phyloP scores from a whole-genome alignment of 2,888 invertebrate species.

The Polylopha cassiicola region DNA sequence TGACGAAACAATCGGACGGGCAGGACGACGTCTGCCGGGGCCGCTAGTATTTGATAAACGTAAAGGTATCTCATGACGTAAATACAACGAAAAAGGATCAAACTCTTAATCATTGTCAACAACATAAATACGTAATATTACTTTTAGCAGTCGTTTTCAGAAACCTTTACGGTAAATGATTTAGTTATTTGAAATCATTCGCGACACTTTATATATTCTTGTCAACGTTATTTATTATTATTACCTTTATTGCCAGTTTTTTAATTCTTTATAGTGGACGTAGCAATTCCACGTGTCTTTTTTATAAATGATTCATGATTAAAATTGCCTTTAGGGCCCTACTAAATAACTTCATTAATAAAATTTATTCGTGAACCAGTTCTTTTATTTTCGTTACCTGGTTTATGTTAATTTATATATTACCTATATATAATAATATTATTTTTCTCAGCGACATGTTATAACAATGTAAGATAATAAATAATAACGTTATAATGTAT shows the following conservation, averaged over 20 bases:
- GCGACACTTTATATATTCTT: neutral
- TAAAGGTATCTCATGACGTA: too few relatives aligned
- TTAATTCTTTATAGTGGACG: neutral
- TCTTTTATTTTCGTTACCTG: constrained; percentile 1
- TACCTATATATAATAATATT: too few relatives aligned
- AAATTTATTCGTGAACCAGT: neutral
- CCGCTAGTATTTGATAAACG: too few relatives aligned
- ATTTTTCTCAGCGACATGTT: too few relatives aligned
- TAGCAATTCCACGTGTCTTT: constrained; percentile 3
- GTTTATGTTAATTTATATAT: too few relatives aligned
- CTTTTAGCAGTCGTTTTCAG: neutral
- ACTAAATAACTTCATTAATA: constrained; percentile 2
- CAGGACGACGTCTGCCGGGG: too few relatives aligned
- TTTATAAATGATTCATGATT: constrained; percentile 5
- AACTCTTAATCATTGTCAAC: too few relatives aligned
- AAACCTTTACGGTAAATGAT: neutral
- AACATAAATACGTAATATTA: too few relatives aligned
- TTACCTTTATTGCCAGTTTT: neutral
- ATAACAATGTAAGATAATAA: too few relatives aligned
- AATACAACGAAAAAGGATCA: too few relatives aligned
- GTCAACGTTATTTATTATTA: constrained; percentile 1
- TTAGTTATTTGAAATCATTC: neutral
- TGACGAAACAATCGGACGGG: too few relatives aligned
- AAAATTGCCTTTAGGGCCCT: neutral
- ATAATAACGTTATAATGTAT: too few relatives aligned